Evolutionary conservation across 2,113 vertebrate genomes (phyloP), one percentile per base, ranked within the genome.

Genomic region (Myanophis thanlyinensis): DNA sequence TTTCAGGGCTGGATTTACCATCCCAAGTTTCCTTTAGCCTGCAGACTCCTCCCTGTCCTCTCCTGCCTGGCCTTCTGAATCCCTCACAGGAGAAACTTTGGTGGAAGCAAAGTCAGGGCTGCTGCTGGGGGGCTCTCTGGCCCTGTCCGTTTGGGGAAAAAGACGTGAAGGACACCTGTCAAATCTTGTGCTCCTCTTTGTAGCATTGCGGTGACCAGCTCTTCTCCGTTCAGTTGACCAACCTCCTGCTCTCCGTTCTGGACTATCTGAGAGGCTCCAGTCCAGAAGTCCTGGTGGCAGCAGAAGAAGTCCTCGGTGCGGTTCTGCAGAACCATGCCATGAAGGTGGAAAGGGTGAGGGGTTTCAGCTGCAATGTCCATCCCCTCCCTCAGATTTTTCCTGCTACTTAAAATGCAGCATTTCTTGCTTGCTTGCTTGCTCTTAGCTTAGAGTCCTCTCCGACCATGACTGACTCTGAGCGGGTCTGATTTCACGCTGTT

Each of bases 321-420:
- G 20, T 89, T 35, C 62, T 92, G 87, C 67, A 40, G 91, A 92
- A 85, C 67, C 91, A 92, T 3, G 88, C 67, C 1, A 89, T 9
- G 87, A 92, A 89, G 46, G n/a, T 92, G 27, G 40, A 56, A 85
- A 85, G 67, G 91, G 91, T 92, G 91, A 92, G 86, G 18, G 15
- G 4, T 0, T 52, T 8, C 12, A 13, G 10, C 1, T 3, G 10
- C 54, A 11, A 5, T 2, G 11, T 18, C 62, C 62, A 20, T 40
- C 84, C 44, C 25, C 11, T 23, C 20, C 44, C 46, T 46, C 23
- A 13, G 20, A 27, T 51, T 52, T 20, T 52, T 10, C 49, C 86
- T 88, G 49, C 47, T 47, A 2, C 10, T 15, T 49, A 9, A 44
- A 25, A 47, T 25, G 44, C 40, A 47, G 23, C 44, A 10, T 47